A percentile compares a stretch with the other conserved stretches of the same genome.
Evolutionary conservation across 2,888 invertebrate genomes (phyloP).

Genomic region (Microplitis manilae): DNA sequence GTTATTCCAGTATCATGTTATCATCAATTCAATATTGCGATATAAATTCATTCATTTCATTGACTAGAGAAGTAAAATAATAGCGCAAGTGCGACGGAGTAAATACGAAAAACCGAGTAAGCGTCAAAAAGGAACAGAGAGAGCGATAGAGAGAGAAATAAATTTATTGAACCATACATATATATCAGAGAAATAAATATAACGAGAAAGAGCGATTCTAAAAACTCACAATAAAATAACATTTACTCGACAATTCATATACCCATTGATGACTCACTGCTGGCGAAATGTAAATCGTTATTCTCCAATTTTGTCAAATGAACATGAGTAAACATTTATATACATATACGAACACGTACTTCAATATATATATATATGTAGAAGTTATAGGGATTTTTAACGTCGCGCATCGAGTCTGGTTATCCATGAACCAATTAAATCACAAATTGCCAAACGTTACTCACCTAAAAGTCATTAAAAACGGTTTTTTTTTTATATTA

Average conservation of each 20-base stretch:
- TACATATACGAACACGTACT: neutral
- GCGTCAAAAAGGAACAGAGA: too few relatives aligned
- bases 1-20: too few relatives aligned
- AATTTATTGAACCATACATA: too few relatives aligned
- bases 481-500: neutral
- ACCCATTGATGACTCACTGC: neutral
- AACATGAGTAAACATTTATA: constrained; percentile 16
- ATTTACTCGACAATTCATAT: neutral
- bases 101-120: too few relatives aligned
- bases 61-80: too few relatives aligned
- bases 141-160: too few relatives aligned
- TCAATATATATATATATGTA: neutral
- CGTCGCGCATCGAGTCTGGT: neutral
- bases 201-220: too few relatives aligned
- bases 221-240: neutral
- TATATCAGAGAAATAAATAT: too few relatives aligned
- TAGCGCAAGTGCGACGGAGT: too few relatives aligned
- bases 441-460: neutral
- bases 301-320: constrained; percentile 3
- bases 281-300: constrained; percentile 1
- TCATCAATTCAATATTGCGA: too few relatives aligned
- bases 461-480: neutral
- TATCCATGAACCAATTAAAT: neutral
- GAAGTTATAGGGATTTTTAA: neutral
- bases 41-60: too few relatives aligned